Percentiles rank a stretch among this genome's conserved stretches.
Evolutionary conservation across 1,140 invertebrate species (phyloP).

Genomic region (Atta colombica): DNA sequence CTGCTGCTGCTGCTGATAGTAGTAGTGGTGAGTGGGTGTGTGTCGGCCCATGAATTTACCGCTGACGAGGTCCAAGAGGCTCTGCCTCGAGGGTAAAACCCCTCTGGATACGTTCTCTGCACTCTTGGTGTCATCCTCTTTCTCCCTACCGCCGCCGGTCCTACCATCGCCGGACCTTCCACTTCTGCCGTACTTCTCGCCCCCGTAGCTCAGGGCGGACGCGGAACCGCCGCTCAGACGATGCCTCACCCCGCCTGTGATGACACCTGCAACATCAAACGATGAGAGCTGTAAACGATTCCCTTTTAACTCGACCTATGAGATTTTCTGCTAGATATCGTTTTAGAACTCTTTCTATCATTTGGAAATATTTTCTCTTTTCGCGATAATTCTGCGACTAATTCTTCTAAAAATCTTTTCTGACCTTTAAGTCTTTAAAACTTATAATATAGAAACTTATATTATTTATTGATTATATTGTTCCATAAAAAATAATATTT

Average conservation of each 20-base stretch:
- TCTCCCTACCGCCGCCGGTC: conserved; percentile 68
- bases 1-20: conserved; percentile 85
- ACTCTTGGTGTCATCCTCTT: conserved; percentile 84
- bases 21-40: conserved; percentile 84
- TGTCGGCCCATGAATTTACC: conserved; percentile 84
- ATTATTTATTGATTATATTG: not conserved
- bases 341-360: no score
- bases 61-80: conserved; percentile 85
- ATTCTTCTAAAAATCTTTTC: not conserved
- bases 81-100: conserved; percentile 83
- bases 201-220: conserved; percentile 78
- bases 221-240: conserved; percentile 84
- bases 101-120: conserved; percentile 81
- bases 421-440: not conserved
- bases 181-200: conserved; percentile 83
- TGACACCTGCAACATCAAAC: conserved; percentile 86
- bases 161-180: conserved; percentile 78
- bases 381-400: not conserved
- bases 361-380: conserved; percentile 6
- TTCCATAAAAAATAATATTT: no score
- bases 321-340: not conserved
- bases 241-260: conserved; percentile 87
- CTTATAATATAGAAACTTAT: not conserved
- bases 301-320: not conserved
- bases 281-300: not conserved